Base-by-base conservation (phyloP, 2,797 vertebrate species). In the Telmatherina bonti region DNA sequence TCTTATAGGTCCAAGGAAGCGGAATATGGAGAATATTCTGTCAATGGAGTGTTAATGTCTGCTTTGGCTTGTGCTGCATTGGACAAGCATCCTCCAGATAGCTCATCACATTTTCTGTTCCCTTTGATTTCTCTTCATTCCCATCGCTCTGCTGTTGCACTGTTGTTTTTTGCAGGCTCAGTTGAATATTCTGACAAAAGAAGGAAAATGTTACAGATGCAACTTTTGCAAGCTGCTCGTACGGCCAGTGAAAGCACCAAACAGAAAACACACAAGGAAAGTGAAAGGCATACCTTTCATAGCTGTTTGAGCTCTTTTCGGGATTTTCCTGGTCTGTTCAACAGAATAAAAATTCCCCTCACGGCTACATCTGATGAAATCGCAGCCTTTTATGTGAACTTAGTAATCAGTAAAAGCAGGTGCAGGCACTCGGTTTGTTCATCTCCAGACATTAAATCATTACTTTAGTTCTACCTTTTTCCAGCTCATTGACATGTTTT, bases 101-200 rank as follows among this genome's bases (percentile, higher is more conserved):
- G 30, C 38, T 33, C 5, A 2, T 41, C 51, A n/a, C 36, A 66
- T 45, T 30, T 60, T 66, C 49, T 24, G 55, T 67, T 73, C 38
- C 36, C 26, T 60, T 45, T 60, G 51, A 54, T 49, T 67, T 54
- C 3, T 41, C 24, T 29, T 41, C 9, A 36, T 59, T 16, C 38
- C 22, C 30, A 13, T 26, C 18, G 36, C 36, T 26, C 22, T 15
- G 20, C 20, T 52, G 33, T 33, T 56, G 52, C 43, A 13, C 5
- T 31, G 43, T 24, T 49, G 26, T 61, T 55, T 1, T 61, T 56
- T 33, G 5, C 47, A 36, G 47, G n/a, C 29, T 58, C 18, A 1
- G 43, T 18, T 12, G 33, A 61, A 68, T 63, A 59, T 26, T 15
- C 13, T 12, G 2, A 47, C 13, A 54, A 63, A 60, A 56, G 35